Percentiles rank a stretch among this genome's conserved stretches.
phyloP scores from a whole-genome alignment of 2,113 vertebrate genomes.

The Poicephalus gulielmi region DNA sequence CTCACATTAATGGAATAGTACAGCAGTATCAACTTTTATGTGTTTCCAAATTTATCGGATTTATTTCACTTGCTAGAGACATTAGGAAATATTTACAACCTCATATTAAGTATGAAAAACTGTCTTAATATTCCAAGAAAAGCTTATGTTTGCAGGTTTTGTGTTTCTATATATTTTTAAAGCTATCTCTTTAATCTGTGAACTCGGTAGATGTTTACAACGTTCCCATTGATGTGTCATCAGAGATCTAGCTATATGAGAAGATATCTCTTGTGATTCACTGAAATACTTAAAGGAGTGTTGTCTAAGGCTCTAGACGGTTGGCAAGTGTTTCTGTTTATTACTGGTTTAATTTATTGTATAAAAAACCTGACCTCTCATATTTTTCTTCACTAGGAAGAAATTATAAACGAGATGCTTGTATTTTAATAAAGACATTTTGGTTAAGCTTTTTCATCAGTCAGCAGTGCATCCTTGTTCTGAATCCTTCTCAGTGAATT shows the following conservation, averaged over 20 bases:
- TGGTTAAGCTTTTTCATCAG: background rate
- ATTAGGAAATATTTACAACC: constrained; percentile 41
- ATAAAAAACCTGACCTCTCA: background rate
- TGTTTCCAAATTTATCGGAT: background rate
- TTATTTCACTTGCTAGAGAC: background rate
- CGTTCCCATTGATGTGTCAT: background rate
- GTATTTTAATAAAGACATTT: background rate
- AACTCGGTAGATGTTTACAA: background rate
- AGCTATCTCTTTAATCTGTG: background rate
- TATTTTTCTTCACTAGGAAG: background rate
- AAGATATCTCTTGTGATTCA: background rate
- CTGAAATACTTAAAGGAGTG: background rate
- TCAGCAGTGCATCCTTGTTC: background rate
- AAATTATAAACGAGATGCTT: background rate
- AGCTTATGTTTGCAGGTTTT: background rate
- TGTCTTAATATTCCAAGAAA: constrained; percentile 41
- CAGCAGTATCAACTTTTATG: background rate
- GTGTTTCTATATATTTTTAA: constrained; percentile 15
- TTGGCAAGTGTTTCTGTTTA: background rate
- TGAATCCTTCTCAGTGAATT: background rate
- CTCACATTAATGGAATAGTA: background rate
- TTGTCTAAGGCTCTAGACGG: background rate
- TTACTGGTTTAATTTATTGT: background rate
- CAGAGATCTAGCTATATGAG: background rate
- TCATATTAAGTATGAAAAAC: constrained; percentile 51